These are phyloP conservation scores for Drosophila nigricruria DNA, from an alignment of 2,888 invertebrate genomes.

Conservation along the genomic window DNA sequence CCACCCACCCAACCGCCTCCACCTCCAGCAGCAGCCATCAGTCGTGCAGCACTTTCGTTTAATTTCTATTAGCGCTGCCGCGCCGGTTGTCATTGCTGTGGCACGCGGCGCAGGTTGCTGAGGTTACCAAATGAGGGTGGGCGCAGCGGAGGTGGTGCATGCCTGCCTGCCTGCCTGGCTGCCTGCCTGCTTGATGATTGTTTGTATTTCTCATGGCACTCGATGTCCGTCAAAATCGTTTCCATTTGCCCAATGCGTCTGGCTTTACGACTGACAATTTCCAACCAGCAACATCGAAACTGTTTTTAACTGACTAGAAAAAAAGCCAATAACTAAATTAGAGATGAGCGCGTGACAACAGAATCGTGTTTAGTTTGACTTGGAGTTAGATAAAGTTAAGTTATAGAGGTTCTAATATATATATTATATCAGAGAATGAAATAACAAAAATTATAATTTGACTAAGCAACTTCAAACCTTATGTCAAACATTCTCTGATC, in stretches of 20 bases:
- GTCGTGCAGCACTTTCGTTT: slow-evolving; percentile 73
- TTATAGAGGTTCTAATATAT: background rate
- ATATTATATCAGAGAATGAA: too few species aligned
- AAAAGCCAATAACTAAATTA: slow-evolving; percentile 6
- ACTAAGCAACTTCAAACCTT: too few species aligned
- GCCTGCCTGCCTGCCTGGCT: slow-evolving; percentile 12
- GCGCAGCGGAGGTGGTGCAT: slow-evolving; percentile 1
- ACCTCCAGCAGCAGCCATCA: background rate
- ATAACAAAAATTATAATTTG: too few species aligned
- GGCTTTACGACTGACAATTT: slow-evolving; percentile 25
- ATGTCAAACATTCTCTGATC: too few species aligned
- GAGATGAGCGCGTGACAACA: background rate
- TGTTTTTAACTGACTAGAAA: slow-evolving; percentile 13
- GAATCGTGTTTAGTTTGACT: background rate
- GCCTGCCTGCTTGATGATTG: slow-evolving; percentile 55
- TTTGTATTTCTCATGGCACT: slow-evolving; percentile 79
- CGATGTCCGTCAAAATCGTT: slow-evolving; percentile 77
- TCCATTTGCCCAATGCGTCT: slow-evolving; percentile 35
- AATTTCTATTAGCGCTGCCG: slow-evolving; percentile 78
- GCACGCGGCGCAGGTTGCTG: slow-evolving; percentile 78
- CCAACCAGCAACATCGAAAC: slow-evolving; percentile 10
- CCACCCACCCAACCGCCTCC: background rate
- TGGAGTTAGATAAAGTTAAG: background rate
- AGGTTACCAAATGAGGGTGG: slow-evolving; percentile 56
- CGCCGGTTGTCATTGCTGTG: slow-evolving; percentile 67